These are phyloP conservation scores for Trinorchestia longiramus DNA, from an alignment of 1,140 invertebrate genomes.

Conservation along the genomic window DNA sequence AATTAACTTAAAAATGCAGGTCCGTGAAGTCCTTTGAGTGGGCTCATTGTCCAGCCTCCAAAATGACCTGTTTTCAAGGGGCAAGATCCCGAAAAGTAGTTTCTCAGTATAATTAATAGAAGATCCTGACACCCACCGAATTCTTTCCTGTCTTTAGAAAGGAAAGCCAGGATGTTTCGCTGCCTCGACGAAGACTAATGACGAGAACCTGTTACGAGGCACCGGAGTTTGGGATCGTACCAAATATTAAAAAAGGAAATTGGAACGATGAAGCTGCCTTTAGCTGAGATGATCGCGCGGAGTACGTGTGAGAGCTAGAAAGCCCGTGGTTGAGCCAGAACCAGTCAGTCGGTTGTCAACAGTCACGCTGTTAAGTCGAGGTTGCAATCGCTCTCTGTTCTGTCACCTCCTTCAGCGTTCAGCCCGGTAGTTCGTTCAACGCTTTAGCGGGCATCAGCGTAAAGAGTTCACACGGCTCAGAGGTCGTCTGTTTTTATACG, in stretches of 20 bases:
- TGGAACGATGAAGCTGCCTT: slow-evolving; percentile 40
- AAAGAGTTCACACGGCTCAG: not conserved
- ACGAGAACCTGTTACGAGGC: slow-evolving; percentile 22
- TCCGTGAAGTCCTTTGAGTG: not conserved
- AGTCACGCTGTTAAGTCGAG: not conserved
- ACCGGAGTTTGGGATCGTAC: not conserved
- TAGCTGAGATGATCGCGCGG: not conserved
- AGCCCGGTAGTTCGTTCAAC: slow-evolving; percentile 30
- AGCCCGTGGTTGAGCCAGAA: not conserved
- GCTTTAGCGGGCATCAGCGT: not conserved
- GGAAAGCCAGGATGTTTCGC: slow-evolving; percentile 13
- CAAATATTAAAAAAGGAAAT: slow-evolving; percentile 27
- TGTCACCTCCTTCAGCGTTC: not conserved
- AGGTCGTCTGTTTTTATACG: not conserved
- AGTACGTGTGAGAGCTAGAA: slow-evolving; percentile 32
- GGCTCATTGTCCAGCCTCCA: slow-evolving; percentile 2
- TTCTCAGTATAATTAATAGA: not conserved
- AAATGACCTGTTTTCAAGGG: not conserved
- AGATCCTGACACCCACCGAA: slow-evolving; percentile 1
- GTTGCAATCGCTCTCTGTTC: slow-evolving; percentile 13
- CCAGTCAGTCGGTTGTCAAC: slow-evolving; percentile 45
- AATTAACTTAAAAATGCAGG: not conserved
- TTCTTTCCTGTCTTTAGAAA: slow-evolving; percentile 17
- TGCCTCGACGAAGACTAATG: slow-evolving; percentile 23
- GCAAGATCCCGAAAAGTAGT: not conserved